Evolutionary conservation across 2,888 invertebrate genomes (phyloP).

Genomic region (Congeria kusceri): DNA sequence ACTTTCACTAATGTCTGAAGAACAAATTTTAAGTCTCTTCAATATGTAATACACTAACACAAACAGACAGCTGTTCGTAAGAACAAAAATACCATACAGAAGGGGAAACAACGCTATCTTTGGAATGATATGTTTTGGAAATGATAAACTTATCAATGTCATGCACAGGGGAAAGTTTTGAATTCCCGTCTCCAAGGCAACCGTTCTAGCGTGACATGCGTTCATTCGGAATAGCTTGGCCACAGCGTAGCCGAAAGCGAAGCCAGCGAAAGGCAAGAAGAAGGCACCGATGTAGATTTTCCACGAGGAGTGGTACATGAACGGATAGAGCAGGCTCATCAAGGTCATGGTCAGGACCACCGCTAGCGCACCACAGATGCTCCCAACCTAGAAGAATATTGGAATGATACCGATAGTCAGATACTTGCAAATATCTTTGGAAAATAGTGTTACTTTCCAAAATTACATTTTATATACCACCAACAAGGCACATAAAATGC

Average conservation of each 20-base stretch:
- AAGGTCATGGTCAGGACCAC: conserved; percentile 77
- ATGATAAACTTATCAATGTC: conserved; percentile 77
- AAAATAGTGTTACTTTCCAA: too few species aligned
- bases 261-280: conserved; percentile 74
- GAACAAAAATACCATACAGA: conserved; percentile 63
- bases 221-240: conserved; percentile 69
- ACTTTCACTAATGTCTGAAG: too few species aligned
- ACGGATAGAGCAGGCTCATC: conserved; percentile 77
- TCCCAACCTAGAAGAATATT: conserved; percentile 73
- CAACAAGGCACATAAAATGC: too few species aligned
- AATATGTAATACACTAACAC: conserved; percentile 44
- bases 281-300: conserved; percentile 75
- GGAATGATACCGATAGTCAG: too few species aligned
- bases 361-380: conserved; percentile 73
- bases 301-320: conserved; percentile 77
- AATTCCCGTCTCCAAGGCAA: conserved; percentile 80
- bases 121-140: conserved; percentile 63
- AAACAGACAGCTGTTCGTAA: conserved; percentile 60
- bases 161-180: conserved; percentile 82
- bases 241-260: conserved; percentile 74
- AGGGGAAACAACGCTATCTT: conserved; percentile 63
- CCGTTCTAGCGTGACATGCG: conserved; percentile 69
- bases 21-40: conserved; percentile 1
- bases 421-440: too few species aligned
- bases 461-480: too few species aligned